Evolutionary conservation across 2,113 vertebrate species (phyloP).

Genomic region (Spilogale gracilis): DNA sequence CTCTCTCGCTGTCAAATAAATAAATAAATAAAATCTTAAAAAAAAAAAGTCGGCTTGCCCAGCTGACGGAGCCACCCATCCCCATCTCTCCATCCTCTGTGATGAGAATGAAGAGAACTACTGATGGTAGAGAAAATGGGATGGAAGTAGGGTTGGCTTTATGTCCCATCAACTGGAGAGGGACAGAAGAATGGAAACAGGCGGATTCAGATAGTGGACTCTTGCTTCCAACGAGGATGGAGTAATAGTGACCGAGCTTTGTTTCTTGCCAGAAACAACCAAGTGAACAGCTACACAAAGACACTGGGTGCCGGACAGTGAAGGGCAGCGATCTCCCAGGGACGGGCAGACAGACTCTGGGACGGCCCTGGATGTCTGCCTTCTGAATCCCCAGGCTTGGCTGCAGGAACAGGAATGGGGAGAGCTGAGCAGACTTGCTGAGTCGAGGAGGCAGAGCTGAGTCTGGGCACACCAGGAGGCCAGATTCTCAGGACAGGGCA

Average conservation of each 20-base stretch:
- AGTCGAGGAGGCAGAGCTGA: background rate
- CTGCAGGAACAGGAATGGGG: rapidly evolving
- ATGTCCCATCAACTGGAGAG: background rate
- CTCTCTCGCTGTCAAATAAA: too few relatives aligned
- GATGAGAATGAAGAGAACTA: background rate
- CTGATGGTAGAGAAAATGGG: background rate
- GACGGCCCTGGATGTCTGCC: rapidly evolving
- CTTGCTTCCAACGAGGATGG: too few relatives aligned
- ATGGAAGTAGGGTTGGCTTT: too few relatives aligned
- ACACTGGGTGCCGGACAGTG: rapidly evolving
- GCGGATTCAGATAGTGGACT: background rate
- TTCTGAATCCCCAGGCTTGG: rapidly evolving
- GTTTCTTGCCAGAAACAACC: background rate
- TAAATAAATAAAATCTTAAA: too few relatives aligned
- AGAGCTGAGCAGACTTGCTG: rapidly evolving
- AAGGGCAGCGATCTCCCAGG: background rate
- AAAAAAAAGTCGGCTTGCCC: background rate
- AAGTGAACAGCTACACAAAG: rapidly evolving
- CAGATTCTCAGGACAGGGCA: background rate
- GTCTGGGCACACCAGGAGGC: background rate
- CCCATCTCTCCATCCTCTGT: background rate
- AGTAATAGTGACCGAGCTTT: background rate
- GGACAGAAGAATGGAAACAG: background rate
- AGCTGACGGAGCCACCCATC: background rate
- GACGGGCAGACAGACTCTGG: rapidly evolving